Evolutionary conservation across 1,140 invertebrate species (phyloP).

Genomic region (Psilanteris sp.): DNA sequence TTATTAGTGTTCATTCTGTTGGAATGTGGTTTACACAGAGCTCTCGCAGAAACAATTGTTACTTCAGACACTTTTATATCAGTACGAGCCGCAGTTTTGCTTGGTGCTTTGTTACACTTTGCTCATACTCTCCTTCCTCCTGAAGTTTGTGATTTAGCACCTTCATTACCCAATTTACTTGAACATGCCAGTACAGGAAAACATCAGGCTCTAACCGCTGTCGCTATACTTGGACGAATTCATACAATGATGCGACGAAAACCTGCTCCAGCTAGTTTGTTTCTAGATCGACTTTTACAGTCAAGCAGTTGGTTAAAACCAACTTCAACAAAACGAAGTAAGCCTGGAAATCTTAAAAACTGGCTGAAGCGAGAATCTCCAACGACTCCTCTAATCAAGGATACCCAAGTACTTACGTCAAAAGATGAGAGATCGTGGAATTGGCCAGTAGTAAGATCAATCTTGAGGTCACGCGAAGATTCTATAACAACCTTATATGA

Average conservation of each 20-base stretch:
- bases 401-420: slow-evolving; percentile 82
- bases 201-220: slow-evolving; percentile 89
- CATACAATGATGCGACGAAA: slow-evolving; percentile 89
- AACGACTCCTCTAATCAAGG: slow-evolving; percentile 79
- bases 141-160: slow-evolving; percentile 89
- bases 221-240: slow-evolving; percentile 87
- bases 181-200: slow-evolving; percentile 87
- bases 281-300: slow-evolving; percentile 89
- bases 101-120: slow-evolving; percentile 92
- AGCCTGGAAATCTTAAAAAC: slow-evolving; percentile 68
- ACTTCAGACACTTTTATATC: slow-evolving; percentile 93
- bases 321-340: slow-evolving; percentile 66
- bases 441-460: slow-evolving; percentile 83
- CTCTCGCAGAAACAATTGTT: slow-evolving; percentile 94
- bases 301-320: slow-evolving; percentile 74
- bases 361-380: slow-evolving; percentile 75
- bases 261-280: slow-evolving; percentile 89
- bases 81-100: slow-evolving; percentile 92
- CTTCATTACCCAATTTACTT: slow-evolving; percentile 89
- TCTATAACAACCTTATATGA: slow-evolving; percentile 79
- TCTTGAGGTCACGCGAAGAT: slow-evolving; percentile 79
- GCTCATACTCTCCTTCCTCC: slow-evolving; percentile 90
- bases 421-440: slow-evolving; percentile 83
- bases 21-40: slow-evolving; percentile 91
- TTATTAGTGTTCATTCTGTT: slow-evolving; percentile 93